These are phyloP conservation scores for Cyclophora punctaria DNA, from an alignment of 2,888 invertebrate species.

Conservation along the genomic window DNA sequence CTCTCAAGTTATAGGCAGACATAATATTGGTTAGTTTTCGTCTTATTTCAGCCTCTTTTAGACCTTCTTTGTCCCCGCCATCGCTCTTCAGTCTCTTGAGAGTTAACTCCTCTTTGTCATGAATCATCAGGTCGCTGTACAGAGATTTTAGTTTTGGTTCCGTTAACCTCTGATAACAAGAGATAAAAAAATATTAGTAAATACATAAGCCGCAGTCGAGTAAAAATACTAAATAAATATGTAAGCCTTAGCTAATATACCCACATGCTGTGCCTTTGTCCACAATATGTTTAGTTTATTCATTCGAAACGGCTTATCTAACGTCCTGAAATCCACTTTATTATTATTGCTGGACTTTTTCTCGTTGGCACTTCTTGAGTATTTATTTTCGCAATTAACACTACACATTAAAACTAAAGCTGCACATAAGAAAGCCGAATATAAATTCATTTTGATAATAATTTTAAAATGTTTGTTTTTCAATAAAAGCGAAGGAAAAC, in stretches of 20 bases:
- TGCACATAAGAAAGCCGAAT: too few relatives aligned
- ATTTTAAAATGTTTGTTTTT: too few relatives aligned
- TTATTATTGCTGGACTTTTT: constrained; percentile 37
- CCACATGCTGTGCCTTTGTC: constrained; percentile 92
- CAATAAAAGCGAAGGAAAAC: too few relatives aligned
- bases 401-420: constrained; percentile 6
- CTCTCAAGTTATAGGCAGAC: constrained; percentile 85
- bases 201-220: neutral
- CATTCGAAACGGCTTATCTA: constrained; percentile 92
- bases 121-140: constrained; percentile 91
- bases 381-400: constrained; percentile 75
- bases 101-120: constrained; percentile 93
- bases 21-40: constrained; percentile 88
- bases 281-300: constrained; percentile 92
- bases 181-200: neutral
- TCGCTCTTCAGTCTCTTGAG: constrained; percentile 88
- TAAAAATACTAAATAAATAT: neutral
- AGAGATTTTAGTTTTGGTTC: constrained; percentile 89
- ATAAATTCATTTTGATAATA: too few relatives aligned
- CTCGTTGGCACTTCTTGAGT: constrained; percentile 76
- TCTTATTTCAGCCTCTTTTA: constrained; percentile 86
- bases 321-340: constrained; percentile 77
- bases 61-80: constrained; percentile 89
- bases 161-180: constrained; percentile 79
- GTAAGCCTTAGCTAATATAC: constrained; percentile 1